These are phyloP conservation scores for Epinephelus fuscoguttatus DNA, from an alignment of 2,113 vertebrate species.

Conservation along the genomic window DNA sequence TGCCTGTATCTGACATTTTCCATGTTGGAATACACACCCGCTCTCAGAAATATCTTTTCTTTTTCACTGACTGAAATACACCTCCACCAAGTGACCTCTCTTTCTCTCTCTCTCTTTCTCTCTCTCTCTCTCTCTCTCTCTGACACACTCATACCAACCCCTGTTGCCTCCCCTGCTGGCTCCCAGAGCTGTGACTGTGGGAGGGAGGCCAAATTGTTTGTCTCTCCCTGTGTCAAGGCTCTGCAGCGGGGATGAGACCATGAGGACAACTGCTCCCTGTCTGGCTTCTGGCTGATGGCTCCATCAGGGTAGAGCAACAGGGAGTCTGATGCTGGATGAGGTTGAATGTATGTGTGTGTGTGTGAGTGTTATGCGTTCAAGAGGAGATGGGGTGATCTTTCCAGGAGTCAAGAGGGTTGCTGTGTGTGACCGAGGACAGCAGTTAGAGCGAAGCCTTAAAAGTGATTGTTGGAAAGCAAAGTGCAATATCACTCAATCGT, in stretches of 20 bases:
- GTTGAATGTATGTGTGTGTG: slow-evolving; percentile 16
- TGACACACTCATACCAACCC: slow-evolving; percentile 43
- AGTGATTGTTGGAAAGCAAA: slow-evolving; percentile 1
- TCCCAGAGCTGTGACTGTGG: slow-evolving; percentile 78
- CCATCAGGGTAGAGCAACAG: slow-evolving; percentile 80
- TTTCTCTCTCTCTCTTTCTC: slow-evolving; percentile 4
- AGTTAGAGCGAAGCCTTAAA: slow-evolving; percentile 10
- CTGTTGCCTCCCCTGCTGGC: slow-evolving; percentile 74
- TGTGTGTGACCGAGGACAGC: slow-evolving; percentile 9
- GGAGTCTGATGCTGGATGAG: slow-evolving; percentile 60
- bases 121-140: slow-evolving; percentile 17
- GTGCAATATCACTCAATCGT: not conserved
- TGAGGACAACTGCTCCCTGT: slow-evolving; percentile 69
- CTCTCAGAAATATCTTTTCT: slow-evolving; percentile 33
- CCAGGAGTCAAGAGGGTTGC: slow-evolving; percentile 26
- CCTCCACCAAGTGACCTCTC: slow-evolving; percentile 20
- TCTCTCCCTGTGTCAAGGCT: slow-evolving; percentile 67
- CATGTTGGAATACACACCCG: slow-evolving; percentile 23
- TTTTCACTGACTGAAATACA: slow-evolving; percentile 50
- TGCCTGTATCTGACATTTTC: slow-evolving; percentile 27
- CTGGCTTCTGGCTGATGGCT: slow-evolving; percentile 76
- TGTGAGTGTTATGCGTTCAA: slow-evolving; percentile 19
- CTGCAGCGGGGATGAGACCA: slow-evolving; percentile 72
- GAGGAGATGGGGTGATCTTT: slow-evolving; percentile 29
- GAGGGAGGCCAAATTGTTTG: slow-evolving; percentile 84